These are phyloP conservation scores for Nettapus auritus DNA, from an alignment of 2,113 vertebrate genomes.

Conservation along the genomic window DNA sequence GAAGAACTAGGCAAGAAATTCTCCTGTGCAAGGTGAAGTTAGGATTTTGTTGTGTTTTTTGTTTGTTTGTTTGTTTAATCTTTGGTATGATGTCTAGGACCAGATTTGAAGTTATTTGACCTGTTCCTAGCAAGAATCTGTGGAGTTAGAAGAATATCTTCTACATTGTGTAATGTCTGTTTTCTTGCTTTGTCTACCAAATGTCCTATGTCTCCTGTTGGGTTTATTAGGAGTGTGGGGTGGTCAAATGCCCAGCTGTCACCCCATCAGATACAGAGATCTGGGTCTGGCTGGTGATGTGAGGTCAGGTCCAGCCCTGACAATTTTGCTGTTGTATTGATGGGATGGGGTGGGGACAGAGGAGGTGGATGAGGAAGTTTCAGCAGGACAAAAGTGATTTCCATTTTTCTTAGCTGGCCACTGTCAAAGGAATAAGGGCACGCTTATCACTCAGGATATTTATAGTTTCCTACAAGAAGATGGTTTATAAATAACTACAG, in stretches of 20 bases:
- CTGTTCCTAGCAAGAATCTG: background rate
- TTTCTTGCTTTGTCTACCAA: background rate
- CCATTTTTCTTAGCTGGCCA: background rate
- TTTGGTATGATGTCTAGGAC: background rate
- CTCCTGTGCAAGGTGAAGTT: background rate
- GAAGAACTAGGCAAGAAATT: background rate
- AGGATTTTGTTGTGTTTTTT: too few relatives aligned
- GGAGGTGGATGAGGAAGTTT: background rate
- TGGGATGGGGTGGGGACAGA: background rate
- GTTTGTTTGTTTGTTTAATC: background rate
- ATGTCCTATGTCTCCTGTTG: background rate
- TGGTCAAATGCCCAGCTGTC: background rate
- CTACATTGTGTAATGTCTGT: background rate
- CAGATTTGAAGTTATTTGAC: background rate
- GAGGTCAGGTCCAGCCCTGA: background rate
- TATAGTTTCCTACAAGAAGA: constrained; percentile 32
- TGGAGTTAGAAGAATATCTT: background rate
- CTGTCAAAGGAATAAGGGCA: background rate
- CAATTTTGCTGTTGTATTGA: background rate
- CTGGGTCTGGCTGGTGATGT: background rate
- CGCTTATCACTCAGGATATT: background rate
- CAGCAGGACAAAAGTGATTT: constrained; percentile 13
- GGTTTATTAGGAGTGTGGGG: background rate
- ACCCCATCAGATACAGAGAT: background rate
- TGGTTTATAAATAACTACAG: constrained; percentile 41